Conservation (phyloP, 2,888 invertebrate genomes). For the Calameuta pallipes region DNA sequence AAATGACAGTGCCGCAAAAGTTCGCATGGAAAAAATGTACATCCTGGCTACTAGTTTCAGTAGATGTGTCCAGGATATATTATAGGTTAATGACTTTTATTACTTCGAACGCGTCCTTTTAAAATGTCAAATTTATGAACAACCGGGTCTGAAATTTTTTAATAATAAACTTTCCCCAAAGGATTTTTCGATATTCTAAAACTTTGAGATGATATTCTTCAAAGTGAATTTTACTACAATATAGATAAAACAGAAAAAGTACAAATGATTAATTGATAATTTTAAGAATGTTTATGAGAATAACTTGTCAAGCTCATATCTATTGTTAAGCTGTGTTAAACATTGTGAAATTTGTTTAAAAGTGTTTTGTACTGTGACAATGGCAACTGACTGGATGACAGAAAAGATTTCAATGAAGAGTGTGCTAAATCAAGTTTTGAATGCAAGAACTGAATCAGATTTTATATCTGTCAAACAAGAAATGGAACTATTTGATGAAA, state of each 20-base stretch:
- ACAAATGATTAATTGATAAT: background rate
- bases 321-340: background rate
- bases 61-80: background rate
- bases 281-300: background rate
- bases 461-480: constrained; percentile 18
- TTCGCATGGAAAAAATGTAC: background rate
- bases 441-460: constrained; percentile 7
- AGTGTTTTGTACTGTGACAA: background rate
- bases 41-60: background rate
- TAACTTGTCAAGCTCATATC: background rate
- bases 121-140: background rate
- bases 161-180: background rate
- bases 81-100: background rate
- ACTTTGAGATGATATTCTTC: background rate
- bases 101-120: background rate
- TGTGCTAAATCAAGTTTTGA: background rate
- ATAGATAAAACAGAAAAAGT: background rate
- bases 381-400: background rate
- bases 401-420: background rate
- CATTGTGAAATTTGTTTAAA: background rate
- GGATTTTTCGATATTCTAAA: background rate
- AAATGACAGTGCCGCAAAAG: background rate
- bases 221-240: background rate
- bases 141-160: background rate
- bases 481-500: constrained; percentile 5